Conservation (phyloP, 2,113 vertebrate species). For the Corynorhinus townsendii region DNA sequence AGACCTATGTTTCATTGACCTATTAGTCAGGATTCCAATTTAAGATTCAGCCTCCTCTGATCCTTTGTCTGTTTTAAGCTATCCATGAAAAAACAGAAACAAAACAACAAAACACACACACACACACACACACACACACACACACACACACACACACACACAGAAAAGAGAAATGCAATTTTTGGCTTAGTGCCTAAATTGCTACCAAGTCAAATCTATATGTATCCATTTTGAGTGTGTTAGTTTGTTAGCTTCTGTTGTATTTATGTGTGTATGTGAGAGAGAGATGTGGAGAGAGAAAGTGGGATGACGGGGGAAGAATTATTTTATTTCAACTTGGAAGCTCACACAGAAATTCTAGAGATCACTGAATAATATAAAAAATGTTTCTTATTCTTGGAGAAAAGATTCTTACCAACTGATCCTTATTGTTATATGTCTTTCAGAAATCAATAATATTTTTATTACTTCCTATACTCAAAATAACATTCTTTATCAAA, state of each 20-base stretch:
- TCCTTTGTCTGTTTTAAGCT: background rate
- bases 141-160: too few species aligned
- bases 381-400: slow-evolving; percentile 67
- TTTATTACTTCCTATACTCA: slow-evolving; percentile 64
- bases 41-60: background rate
- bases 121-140: too few species aligned
- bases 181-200: background rate
- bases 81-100: background rate
- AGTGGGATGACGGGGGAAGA: background rate
- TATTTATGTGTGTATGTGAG: background rate
- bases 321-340: slow-evolving; percentile 41
- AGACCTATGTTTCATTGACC: background rate
- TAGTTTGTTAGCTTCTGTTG: background rate
- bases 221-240: background rate
- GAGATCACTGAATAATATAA: slow-evolving; percentile 74
- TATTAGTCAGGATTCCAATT: background rate
- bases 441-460: slow-evolving; percentile 73
- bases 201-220: background rate
- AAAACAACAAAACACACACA: background rate
- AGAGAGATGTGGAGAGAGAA: background rate
- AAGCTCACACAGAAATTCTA: slow-evolving; percentile 64
- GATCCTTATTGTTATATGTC: slow-evolving; percentile 57
- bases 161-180: background rate
- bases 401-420: slow-evolving; percentile 57
- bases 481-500: slow-evolving; percentile 41